phyloP scores from a whole-genome alignment of 2,888 invertebrate species.

The Argyresthia goedartella region DNA sequence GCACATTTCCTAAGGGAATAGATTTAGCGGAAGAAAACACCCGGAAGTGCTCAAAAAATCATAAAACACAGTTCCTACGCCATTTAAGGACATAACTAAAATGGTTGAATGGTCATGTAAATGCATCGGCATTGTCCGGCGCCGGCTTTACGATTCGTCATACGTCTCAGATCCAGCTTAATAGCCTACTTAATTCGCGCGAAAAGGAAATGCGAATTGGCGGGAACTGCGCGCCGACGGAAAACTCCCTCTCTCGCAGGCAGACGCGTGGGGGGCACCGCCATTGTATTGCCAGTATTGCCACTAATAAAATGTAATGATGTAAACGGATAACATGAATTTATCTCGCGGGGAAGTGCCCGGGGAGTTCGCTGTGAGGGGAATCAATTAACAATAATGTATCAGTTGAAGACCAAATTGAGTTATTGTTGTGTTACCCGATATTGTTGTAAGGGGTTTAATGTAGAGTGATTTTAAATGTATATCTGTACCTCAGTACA shows the following conservation, averaged over 20 bases:
- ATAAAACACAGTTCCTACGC: slow-evolving; percentile 13
- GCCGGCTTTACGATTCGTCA: slow-evolving; percentile 58
- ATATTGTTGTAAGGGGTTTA: slow-evolving; percentile 32
- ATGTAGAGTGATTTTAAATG: not conserved
- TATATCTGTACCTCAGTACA: not conserved
- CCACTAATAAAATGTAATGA: slow-evolving; percentile 69
- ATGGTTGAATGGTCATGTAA: slow-evolving; percentile 37
- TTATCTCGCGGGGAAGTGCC: slow-evolving; percentile 51
- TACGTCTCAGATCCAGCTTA: slow-evolving; percentile 58
- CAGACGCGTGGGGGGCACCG: slow-evolving; percentile 37
- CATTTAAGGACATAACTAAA: slow-evolving; percentile 15
- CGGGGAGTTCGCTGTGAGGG: slow-evolving; percentile 46
- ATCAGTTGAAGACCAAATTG: slow-evolving; percentile 46
- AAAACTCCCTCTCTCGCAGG: slow-evolving; percentile 49
- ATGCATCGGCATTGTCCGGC: slow-evolving; percentile 40
- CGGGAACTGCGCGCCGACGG: slow-evolving; percentile 40
- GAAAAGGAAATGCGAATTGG: slow-evolving; percentile 62
- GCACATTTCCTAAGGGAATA: slow-evolving; percentile 18
- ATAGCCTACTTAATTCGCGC: slow-evolving; percentile 66
- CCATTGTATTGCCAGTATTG: slow-evolving; percentile 59
- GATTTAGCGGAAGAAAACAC: slow-evolving; percentile 16
- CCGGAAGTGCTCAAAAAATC: slow-evolving; percentile 18
- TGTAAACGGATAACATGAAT: slow-evolving; percentile 69
- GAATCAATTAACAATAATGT: slow-evolving; percentile 56
- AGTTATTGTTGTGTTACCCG: slow-evolving; percentile 19